Conservation (phyloP, 2,113 vertebrate species). For the Limnothrissa miodon region DNA sequence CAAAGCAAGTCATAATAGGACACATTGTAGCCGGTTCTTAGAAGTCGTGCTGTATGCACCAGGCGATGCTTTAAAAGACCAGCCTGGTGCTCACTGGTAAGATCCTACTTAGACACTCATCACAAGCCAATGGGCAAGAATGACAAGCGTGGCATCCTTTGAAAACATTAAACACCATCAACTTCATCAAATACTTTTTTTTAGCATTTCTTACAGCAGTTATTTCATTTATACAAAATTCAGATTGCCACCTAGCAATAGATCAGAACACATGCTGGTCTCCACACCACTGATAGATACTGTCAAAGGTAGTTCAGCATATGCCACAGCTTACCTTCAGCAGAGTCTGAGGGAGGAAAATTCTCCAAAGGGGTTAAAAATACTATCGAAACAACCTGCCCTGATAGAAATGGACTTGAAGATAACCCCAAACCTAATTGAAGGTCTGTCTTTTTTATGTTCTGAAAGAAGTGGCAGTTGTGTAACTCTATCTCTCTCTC, state of each 20-base stretch:
- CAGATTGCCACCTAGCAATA: not conserved
- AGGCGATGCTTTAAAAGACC: not conserved
- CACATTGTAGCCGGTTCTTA: constrained; percentile 34
- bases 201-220: not conserved
- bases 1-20: constrained; percentile 54
- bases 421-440: not conserved
- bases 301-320: not conserved
- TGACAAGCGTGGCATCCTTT: not conserved
- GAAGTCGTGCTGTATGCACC: constrained; percentile 48
- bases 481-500: constrained; percentile 56
- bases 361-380: constrained; percentile 34
- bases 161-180: not conserved
- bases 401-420: constrained; percentile 31
- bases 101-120: not conserved
- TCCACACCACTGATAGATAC: not conserved
- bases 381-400: constrained; percentile 31
- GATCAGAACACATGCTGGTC: not conserved
- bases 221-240: no score
- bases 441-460: constrained; percentile 43
- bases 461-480: constrained; percentile 68
- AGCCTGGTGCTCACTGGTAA: not conserved
- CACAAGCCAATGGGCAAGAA: not conserved
- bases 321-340: constrained; percentile 58
- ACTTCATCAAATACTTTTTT: not conserved
- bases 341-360: constrained; percentile 26